Base-by-base conservation (phyloP, 2,113 vertebrate genomes). In the Aptenodytes forsteri region DNA sequence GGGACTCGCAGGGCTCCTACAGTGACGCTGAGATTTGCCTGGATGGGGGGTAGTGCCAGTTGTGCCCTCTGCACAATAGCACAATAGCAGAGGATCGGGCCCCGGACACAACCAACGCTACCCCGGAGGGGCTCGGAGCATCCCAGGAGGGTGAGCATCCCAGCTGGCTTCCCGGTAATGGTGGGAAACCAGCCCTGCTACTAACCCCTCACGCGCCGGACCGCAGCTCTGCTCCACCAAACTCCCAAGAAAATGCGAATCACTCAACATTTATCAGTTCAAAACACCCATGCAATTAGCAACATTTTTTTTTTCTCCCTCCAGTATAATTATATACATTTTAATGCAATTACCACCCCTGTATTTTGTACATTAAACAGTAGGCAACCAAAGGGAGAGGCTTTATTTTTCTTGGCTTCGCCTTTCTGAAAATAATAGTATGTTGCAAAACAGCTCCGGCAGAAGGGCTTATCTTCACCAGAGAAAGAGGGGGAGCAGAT, bases 281-380 rank as follows among this genome's bases (percentile, higher is more conserved):
- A 97, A 97, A 98, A 97, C 97, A 98, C 93, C 61, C 88, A 29
- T 97, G 94, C 98, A 98, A 98, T 98, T 98, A 98, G 97, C 79
- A 97, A 87, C 86, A 83, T 69, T 26, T 87, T 94, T 91, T 96
- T 80, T 30, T 4, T 22, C 44, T 87, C 93, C 87, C 93, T 98
- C 82, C 62, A 93, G 96, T 97, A 96, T 98, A 98, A 98, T 98
- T 98, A 98, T 92, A 98, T 95, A 97, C 36, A 62, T 98, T 98
- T 97, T 98, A 98, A 98, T 94, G 98, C 97, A 98, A 98, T 98
- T 97, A 98, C 32, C 90, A 97, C 95, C 94, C 95, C 97, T 94
- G 62, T 96, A 97, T 97, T 98, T 98, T 98, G 88, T 96, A 96
- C 96, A 97, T 98, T 97, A 98, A 97, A 97, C 94, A 94, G 96